Evolutionary conservation across 2,113 vertebrate species (phyloP).

Genomic region (Oriolus oriolus): DNA sequence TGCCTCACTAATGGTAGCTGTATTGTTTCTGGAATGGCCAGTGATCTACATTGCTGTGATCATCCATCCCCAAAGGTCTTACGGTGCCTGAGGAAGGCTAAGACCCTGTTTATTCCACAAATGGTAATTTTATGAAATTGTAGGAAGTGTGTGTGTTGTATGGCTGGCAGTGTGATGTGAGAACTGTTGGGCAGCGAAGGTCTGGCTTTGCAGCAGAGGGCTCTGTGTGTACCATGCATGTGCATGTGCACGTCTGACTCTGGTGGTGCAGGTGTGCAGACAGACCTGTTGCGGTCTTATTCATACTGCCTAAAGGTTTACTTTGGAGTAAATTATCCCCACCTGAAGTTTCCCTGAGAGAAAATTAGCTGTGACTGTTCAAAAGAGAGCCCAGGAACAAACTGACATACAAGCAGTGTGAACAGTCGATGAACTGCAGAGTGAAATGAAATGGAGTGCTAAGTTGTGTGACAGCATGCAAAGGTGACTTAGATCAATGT

Average conservation of each 20-base stretch:
- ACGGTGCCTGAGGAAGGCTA: neutral
- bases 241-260: neutral
- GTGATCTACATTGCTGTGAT: neutral
- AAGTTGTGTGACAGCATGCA: slow-evolving; percentile 8
- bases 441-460: neutral
- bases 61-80: neutral
- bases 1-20: neutral
- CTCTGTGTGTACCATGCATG: accelerated
- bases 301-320: neutral
- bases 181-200: neutral
- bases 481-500: neutral
- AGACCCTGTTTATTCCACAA: neutral
- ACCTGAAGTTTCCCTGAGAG: neutral
- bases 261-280: neutral
- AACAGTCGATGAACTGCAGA: neutral
- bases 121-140: neutral
- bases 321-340: neutral
- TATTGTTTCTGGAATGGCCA: neutral
- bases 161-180: neutral
- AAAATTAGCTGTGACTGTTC: neutral
- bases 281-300: neutral
- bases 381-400: slow-evolving; percentile 16
- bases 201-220: neutral
- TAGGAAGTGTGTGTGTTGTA: neutral
- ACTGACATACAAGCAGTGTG: neutral